A percentile compares a stretch with the other conserved stretches of the same genome.
These are phyloP conservation scores for Sthenelais limicola DNA, from an alignment of 2,888 invertebrate genomes.

Conservation along the genomic window DNA sequence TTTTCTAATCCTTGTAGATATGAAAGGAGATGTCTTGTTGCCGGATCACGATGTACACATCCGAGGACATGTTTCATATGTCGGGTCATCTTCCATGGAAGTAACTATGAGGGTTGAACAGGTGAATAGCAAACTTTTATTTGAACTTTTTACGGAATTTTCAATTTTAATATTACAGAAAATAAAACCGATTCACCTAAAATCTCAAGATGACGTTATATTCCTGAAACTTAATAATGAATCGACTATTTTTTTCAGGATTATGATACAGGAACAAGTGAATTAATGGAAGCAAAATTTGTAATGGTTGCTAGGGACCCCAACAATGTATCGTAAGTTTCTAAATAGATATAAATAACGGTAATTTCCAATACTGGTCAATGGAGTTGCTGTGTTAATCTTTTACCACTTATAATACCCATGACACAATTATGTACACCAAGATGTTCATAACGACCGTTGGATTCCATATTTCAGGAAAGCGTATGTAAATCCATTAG, in stretches of 20 bases:
- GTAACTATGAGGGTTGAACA: constrained; percentile 82
- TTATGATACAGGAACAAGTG: no score
- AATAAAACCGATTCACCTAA: no score
- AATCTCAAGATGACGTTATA: no score
- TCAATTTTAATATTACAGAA: no score
- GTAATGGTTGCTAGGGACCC: constrained; percentile 82
- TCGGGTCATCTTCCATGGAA: constrained; percentile 82
- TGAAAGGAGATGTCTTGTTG: constrained; percentile 23
- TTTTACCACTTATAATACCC: no score
- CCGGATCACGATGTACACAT: constrained; percentile 78
- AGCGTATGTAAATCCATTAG: constrained; percentile 64
- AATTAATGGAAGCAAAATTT: constrained; percentile 77
- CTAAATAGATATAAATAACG: no score
- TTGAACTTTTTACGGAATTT: not conserved
- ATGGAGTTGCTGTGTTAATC: no score
- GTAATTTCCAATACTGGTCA: no score
- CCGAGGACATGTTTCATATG: constrained; percentile 83
- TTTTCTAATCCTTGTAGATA: no score
- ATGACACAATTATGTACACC: no score
- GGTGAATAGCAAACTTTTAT: constrained; percentile 45
- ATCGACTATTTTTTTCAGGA: not conserved
- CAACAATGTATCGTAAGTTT: constrained; percentile 58
- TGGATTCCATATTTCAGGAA: constrained; percentile 57
- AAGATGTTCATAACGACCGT: no score
- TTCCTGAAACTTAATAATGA: not conserved